These are phyloP conservation scores for Chinchilla lanigera DNA, from an alignment of 2,113 vertebrate genomes.

Conservation along the genomic window DNA sequence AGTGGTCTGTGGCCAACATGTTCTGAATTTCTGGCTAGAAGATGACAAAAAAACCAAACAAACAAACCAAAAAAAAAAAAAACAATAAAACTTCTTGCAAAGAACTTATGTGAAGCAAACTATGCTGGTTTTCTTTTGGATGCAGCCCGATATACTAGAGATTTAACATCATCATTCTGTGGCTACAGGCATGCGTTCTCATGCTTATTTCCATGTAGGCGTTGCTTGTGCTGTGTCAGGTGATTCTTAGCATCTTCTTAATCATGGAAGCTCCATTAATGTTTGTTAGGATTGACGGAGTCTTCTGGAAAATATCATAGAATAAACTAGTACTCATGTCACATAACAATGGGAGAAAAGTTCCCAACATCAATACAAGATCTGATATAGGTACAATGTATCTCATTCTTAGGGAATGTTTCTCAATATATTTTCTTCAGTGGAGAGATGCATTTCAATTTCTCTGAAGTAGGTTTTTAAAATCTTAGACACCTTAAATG, in stretches of 20 bases:
- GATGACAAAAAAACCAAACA: not conserved
- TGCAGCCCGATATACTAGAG: not conserved
- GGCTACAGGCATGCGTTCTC: not conserved
- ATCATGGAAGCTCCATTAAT: not conserved
- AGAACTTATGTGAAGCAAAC: slow-evolving; percentile 24
- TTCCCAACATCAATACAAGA: not conserved
- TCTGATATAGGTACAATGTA: not conserved
- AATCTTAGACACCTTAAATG: not conserved
- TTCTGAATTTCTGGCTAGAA: slow-evolving; percentile 65
- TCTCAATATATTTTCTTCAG: slow-evolving; percentile 45
- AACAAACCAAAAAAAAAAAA: too few relatives aligned
- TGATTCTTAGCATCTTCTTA: not conserved
- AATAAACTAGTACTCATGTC: not conserved
- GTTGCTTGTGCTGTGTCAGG: not conserved
- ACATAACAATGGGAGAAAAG: not conserved
- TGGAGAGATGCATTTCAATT: slow-evolving; percentile 28
- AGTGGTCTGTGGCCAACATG: slow-evolving; percentile 70
- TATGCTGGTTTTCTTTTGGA: not conserved
- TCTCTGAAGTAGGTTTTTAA: slow-evolving; percentile 24
- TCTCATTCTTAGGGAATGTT: not conserved
- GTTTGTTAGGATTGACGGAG: not conserved
- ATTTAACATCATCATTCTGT: not conserved
- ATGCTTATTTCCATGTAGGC: slow-evolving; percentile 7
- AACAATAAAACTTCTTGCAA: not conserved
- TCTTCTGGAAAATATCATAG: slow-evolving; percentile 55